Base-by-base conservation (phyloP, 2,113 vertebrate species). In the Sebastes fasciatus region DNA sequence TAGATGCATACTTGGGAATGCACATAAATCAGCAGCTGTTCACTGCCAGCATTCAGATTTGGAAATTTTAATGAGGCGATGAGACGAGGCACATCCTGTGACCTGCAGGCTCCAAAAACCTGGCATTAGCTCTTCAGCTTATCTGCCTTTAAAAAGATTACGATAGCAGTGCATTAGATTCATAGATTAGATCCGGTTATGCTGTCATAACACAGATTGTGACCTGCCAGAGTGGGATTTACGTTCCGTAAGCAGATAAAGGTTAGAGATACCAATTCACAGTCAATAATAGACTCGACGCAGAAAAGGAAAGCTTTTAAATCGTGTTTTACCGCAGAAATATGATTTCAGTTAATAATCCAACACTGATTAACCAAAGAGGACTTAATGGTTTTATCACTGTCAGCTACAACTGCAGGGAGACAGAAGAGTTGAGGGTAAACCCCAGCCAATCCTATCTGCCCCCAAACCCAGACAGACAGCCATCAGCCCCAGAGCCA, bases 111-210 rank as follows among this genome's bases (percentile, higher is more conserved):
- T 69, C 73, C 83, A 66, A 80, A 19, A 93, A 86, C 40, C 75
- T 67, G 77, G 16, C 64, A 74, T 87, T 48, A 89, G 54, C 73
- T 64, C 69, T 57, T 79, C 45, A 63, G 74, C 60, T 92, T 74
- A 92, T 90, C 86, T 84, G 81, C 65, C 52, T 63, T 81, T 89
- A 84, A 86, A 51, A 61, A 80, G 79, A 93, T 90, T 84, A 94
- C 26, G 75, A 82, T 51, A 83, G 74, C 70, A 69, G 80, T 80
- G 67, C 51, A 63, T 86, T 72, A 74, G 79, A 88, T 84, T 88
- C 23, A 85, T 62, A 77, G 80, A 91, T 89, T 88, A 88, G 64
- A 69, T 10, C 6, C 40, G 8, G 45, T 65, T 57, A 52, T 51
- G 84, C n/a, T 45, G 61, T 14, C 8, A 65, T 60, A 72, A 78